Evolutionary conservation across 2,797 vertebrate species (phyloP).

Genomic region (Dicrostonyx torquatus): DNA sequence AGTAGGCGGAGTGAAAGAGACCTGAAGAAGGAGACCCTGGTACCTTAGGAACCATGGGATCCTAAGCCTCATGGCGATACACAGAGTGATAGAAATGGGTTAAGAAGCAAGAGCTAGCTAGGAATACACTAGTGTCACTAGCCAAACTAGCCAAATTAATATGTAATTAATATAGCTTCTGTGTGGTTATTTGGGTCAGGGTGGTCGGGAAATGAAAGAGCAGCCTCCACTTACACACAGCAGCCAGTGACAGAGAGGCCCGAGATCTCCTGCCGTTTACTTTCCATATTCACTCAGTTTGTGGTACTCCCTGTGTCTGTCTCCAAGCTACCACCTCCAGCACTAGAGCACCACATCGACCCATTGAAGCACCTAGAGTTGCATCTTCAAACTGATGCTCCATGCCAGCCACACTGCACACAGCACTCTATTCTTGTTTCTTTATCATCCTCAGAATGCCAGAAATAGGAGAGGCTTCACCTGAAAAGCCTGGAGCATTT

Average conservation of each 20-base stretch:
- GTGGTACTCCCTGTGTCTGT: background rate
- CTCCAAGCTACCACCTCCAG: background rate
- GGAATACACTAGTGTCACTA: too few relatives aligned
- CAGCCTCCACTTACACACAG: background rate
- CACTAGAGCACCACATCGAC: background rate
- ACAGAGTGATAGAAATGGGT: too few relatives aligned
- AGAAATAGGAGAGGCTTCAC: background rate
- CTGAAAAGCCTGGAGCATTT: background rate
- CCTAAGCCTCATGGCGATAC: too few relatives aligned
- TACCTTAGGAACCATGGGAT: too few relatives aligned
- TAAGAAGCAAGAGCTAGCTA: too few relatives aligned
- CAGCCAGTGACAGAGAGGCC: background rate
- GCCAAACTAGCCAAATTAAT: too few relatives aligned
- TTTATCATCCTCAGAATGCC: background rate
- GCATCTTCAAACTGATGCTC: background rate
- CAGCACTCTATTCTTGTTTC: background rate
- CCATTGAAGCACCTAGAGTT: background rate
- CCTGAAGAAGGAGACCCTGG: too few relatives aligned
- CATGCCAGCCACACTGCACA: fast-evolving
- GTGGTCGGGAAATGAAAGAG: too few relatives aligned
- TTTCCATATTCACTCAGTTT: background rate
- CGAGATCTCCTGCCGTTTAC: background rate
- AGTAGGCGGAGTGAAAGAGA: too few relatives aligned
- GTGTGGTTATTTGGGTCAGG: too few relatives aligned
- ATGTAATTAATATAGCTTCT: too few relatives aligned